These are phyloP conservation scores for Monoplex corrugatus DNA, from an alignment of 2,888 invertebrate genomes.

Conservation along the genomic window DNA sequence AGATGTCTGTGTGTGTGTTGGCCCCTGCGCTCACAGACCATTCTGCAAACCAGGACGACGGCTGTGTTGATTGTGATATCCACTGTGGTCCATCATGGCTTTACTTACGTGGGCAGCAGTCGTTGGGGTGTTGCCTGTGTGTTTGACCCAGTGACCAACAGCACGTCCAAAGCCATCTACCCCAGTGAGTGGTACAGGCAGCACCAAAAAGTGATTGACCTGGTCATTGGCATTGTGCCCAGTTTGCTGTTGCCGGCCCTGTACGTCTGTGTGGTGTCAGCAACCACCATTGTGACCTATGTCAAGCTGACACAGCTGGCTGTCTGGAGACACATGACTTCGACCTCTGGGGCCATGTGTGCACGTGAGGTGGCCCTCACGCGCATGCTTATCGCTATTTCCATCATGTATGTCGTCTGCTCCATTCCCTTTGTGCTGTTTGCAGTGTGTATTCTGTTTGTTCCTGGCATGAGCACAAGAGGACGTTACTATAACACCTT, in stretches of 20 bases:
- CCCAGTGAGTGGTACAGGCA: neutral
- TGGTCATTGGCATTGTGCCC: neutral
- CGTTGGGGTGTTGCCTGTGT: neutral
- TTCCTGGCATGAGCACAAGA: neutral
- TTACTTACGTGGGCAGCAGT: neutral
- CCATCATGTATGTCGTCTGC: constrained; percentile 14
- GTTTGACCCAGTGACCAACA: neutral
- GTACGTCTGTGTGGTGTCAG: neutral
- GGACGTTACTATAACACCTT: constrained; percentile 22
- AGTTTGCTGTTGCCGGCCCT: neutral
- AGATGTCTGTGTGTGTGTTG: constrained; percentile 33
- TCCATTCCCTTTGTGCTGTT: neutral
- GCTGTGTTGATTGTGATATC: neutral
- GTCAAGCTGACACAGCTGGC: neutral
- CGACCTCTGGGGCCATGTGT: neutral
- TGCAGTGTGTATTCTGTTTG: neutral
- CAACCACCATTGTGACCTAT: constrained; percentile 1
- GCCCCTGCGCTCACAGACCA: constrained; percentile 1
- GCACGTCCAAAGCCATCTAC: neutral
- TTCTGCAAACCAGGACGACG: constrained; percentile 17
- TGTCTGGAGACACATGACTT: neutral
- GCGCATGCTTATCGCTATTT: constrained; percentile 8
- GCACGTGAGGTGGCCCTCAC: neutral
- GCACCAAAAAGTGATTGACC: neutral
- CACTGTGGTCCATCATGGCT: neutral